phyloP scores from a whole-genome alignment of 1,140 invertebrate species.

The Protaetia brevitarsis region DNA sequence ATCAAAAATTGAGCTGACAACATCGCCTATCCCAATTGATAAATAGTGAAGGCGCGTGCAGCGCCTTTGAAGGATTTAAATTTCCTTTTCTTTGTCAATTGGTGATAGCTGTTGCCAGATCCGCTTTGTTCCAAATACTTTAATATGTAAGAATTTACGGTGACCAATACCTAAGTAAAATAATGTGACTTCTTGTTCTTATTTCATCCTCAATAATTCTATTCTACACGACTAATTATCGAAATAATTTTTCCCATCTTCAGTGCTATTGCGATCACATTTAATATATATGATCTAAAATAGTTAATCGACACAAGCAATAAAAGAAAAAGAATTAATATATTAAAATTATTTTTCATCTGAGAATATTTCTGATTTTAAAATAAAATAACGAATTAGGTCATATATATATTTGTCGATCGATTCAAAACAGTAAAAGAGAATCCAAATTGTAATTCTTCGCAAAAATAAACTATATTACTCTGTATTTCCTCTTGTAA shows the following conservation, averaged over 20 bases:
- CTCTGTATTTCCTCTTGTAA: background rate
- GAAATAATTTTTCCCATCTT: too few relatives aligned
- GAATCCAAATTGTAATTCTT: background rate
- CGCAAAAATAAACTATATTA: background rate
- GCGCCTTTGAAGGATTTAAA: background rate
- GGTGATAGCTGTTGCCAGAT: too few relatives aligned
- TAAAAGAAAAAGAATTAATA: too few relatives aligned
- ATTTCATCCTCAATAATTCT: constrained; percentile 40
- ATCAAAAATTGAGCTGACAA: background rate
- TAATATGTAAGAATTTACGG: constrained; percentile 26
- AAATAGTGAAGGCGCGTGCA: background rate
- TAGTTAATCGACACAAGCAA: too few relatives aligned
- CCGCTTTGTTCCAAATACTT: background rate
- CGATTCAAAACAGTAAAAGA: background rate
- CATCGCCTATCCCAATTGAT: background rate
- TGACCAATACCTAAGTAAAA: constrained; percentile 34
- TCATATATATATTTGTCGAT: background rate
- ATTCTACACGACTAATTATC: too few relatives aligned
- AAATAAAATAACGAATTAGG: too few relatives aligned
- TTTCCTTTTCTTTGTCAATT: background rate
- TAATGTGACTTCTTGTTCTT: constrained; percentile 36
- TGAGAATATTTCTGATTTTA: too few relatives aligned
- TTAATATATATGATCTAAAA: too few relatives aligned
- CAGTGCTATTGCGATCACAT: too few relatives aligned
- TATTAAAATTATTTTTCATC: too few relatives aligned